These are phyloP conservation scores for Drosophila pseudoobscura DNA, from an alignment of 1,140 invertebrate species.

Conservation along the genomic window DNA sequence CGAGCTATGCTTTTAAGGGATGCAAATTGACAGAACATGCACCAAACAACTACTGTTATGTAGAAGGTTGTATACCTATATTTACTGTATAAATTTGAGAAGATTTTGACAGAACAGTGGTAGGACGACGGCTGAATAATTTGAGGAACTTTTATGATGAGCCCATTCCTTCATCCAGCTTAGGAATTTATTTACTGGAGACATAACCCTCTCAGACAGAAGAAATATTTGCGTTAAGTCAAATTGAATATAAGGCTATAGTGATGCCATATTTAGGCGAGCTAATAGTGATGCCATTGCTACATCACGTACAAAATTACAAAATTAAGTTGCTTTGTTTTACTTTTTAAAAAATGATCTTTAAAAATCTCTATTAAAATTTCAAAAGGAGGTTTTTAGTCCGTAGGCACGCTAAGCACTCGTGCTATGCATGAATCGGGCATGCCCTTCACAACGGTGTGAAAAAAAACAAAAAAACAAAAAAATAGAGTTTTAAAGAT, in stretches of 20 bases:
- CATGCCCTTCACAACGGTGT: background rate
- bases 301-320: background rate
- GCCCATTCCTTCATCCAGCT: background rate
- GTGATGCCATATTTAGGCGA: no score
- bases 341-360: background rate
- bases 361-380: background rate
- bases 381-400: conserved; percentile 1
- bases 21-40: background rate
- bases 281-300: background rate
- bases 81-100: background rate
- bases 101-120: background rate
- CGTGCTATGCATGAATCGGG: background rate
- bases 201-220: background rate
- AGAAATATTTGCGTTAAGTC: no score
- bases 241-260: no score
- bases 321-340: background rate
- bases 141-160: no score
- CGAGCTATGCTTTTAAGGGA: no score
- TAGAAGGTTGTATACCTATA: background rate
- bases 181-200: background rate
- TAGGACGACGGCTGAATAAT: background rate
- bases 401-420: background rate
- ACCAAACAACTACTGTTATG: no score
- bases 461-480: no score
- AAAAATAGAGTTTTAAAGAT: no score